Base-by-base conservation (phyloP, 2,113 vertebrate genomes). In the Sylvia atricapilla region DNA sequence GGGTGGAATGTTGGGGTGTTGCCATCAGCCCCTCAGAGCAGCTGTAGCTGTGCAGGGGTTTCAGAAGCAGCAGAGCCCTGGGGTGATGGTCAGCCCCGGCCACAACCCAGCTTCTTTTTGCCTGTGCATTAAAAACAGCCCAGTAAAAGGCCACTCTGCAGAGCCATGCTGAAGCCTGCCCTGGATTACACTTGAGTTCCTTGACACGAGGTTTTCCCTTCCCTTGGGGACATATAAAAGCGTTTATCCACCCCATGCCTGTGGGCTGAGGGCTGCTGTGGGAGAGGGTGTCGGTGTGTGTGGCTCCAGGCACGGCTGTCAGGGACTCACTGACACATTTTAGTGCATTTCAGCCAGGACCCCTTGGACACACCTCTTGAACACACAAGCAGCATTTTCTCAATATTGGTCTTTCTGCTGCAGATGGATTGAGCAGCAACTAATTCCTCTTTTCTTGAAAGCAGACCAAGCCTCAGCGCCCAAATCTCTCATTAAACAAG, bases 231-330 rank as follows among this genome's bases (percentile, higher is more conserved):
- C 28, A 6, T 12, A 19, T 10, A 63, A 52, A 60, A 64, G 46
- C 58, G 79, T 83, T 64, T 55, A 25, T 58, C 28, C 4, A 1
- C 18, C 0, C 3, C 1, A 6, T 6, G 60, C 8, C 0, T 0
- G 6, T 4, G 64, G 60, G 52, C 76, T 56, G 72, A 47, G n/a
- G 41, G 39, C 44, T 1, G 4, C 74, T 0, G 0, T 16, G 37
- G 50, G 53, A 49, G 7, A 33, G 49, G 0, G 0, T 19, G 66
- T 46, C 10, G 5, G 0, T 11, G 73, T 53, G 41, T 8, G 58
- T 0, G 3, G 33, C 56, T 60, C 47, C 69, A 37, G 87, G 77
- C 68, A 0, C 1, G 19, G 74, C 84, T 68, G 14, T 18, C 77
- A 47, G 64, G 60, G n/a, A 6, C 68, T 8, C 2, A 0, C 58